Evolutionary conservation across 2,113 vertebrate species (phyloP).

Genomic region (Trochalopteron elliotii): DNA sequence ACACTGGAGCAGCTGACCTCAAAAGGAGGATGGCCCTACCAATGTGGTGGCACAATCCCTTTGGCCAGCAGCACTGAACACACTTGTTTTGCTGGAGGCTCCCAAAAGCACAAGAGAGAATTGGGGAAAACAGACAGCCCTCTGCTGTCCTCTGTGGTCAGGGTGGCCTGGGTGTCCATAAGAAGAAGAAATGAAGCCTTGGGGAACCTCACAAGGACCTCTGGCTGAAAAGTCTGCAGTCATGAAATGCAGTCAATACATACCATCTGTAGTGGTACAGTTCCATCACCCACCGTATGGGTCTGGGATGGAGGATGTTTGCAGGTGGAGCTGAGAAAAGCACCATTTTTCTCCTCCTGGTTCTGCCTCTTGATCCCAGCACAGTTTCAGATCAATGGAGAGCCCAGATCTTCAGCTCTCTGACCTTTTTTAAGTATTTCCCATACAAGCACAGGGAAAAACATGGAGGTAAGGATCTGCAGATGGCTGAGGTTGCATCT

Average conservation of each 20-base stretch:
- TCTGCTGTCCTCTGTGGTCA: not conserved
- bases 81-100: not conserved
- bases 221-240: not conserved
- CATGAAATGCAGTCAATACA: not conserved
- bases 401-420: not conserved
- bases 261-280: not conserved
- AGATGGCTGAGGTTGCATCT: not conserved
- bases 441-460: not conserved
- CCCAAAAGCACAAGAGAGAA: not conserved
- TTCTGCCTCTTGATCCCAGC: not conserved
- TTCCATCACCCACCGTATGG: not conserved
- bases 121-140: not conserved
- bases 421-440: not conserved
- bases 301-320: not conserved
- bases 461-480: fast-evolving
- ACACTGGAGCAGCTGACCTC: not conserved
- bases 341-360: not conserved
- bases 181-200: not conserved
- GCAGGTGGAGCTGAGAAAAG: not conserved
- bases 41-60: not conserved
- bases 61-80: not conserved
- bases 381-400: not conserved
- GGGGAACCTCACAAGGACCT: not conserved
- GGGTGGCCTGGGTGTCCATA: not conserved
- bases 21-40: not conserved